Evolutionary conservation across 2,888 invertebrate genomes (phyloP), one percentile per base, ranked within the genome.

Genomic region (Cataglyphis albicans): DNA sequence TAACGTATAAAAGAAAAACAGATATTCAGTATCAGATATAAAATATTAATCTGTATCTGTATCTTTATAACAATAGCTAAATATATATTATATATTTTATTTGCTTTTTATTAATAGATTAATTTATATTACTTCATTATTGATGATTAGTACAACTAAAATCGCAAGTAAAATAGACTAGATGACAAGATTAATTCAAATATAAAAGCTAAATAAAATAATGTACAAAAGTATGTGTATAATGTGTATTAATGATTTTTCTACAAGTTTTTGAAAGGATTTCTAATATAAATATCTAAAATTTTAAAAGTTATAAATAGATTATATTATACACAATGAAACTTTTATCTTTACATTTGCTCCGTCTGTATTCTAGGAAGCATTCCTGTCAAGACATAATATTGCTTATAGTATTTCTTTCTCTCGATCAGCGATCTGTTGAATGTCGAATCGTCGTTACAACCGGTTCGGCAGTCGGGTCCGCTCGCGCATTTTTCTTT

Each of bases 371-470:
- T 59, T n/a, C 25, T 25, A 1, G 12, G n/a, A 38, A 21, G 57
- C 29, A 59, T 59, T 59, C 83, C 78, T 64, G 82, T 78, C 81
- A 84, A 80, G n/a, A 57, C 76, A 72, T 73, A 76, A 88, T 87
- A 88, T 84, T 84, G 44, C 18, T 48, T 21, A 48, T 48, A 75
- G 25, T 25, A 29, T 81, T 76, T 82, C 67, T 32, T 65, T 64
- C 38, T 38, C 59, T 25, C 64, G 29, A 67, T 32, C 25, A 32
- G 44, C 59, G 35, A 67, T 59, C 38, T 21, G 63, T 70, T 83
- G 76, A 64, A 73, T 67, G 86, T 86, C 82, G 88, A 88, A 85
- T 85, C 88, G 86, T 89, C 83, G 85, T 88, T 89, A 87, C 84
- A 90, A 89, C 90, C 87, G 90, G 90, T 90, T 89, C 84, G 84